A percentile compares a stretch with the other conserved stretches of the same genome.
Conservation (phyloP, 2,113 vertebrate species). For the Nycticebus coucang region DNA sequence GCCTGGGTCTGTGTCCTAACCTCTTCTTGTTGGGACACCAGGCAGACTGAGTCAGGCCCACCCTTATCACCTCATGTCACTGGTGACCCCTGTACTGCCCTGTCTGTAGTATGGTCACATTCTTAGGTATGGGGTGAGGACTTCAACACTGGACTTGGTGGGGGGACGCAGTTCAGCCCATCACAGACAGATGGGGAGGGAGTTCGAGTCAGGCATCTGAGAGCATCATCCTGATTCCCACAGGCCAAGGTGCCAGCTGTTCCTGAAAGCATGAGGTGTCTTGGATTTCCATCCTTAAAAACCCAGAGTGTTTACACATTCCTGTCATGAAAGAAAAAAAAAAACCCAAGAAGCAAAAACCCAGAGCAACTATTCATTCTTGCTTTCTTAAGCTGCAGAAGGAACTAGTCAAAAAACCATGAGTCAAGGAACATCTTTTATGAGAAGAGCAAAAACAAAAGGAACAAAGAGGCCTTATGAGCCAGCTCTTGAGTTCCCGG, state of each 20-base stretch:
- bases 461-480: slow-evolving; percentile 42
- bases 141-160: neutral
- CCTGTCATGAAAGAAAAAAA: neutral
- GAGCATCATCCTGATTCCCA: neutral
- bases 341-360: neutral
- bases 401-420: slow-evolving; percentile 32
- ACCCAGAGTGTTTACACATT: slow-evolving; percentile 53
- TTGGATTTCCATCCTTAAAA: neutral
- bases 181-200: neutral
- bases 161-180: neutral
- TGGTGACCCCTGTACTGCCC: neutral
- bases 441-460: slow-evolving; percentile 45
- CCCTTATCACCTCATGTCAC: neutral
- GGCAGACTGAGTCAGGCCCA: neutral
- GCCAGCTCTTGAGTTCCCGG: neutral
- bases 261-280: neutral
- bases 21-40: neutral
- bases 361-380: neutral
- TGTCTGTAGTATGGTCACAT: neutral
- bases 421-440: slow-evolving; percentile 44
- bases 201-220: neutral
- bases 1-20: neutral
- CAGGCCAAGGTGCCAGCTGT: neutral
- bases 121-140: neutral
- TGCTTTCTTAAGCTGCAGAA: slow-evolving; percentile 24